Evolutionary conservation across 2,797 vertebrate genomes (phyloP), one percentile per base, ranked within the genome.

Genomic region (Silurus lanzhouensis): DNA sequence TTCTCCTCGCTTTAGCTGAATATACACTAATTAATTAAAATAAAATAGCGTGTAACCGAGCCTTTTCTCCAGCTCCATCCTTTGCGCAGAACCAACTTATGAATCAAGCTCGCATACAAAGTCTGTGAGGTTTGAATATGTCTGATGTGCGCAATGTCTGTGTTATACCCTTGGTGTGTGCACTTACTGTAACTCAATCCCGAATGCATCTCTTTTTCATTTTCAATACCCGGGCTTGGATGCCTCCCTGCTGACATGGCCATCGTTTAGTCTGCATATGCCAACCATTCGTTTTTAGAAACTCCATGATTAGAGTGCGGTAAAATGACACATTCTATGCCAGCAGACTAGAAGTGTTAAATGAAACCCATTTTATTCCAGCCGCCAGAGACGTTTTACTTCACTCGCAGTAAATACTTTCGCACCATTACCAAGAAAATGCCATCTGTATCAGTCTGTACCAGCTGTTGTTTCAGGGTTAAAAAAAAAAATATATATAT

Each of bases 381-480:
- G 44, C 44, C 61, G 27, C n/a, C 1, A 38, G 8, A 84, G 70
- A 58, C 46, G 19, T 67, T 83, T 79, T 79, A 58, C 64, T 20
- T 57, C 46, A 19, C 57, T 66, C 46, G 46, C 25, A 79, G 74
- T 72, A 71, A 83, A 83, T 17, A 83, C 66, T 25, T n/a, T 61
- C 31, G 55, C 55, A 31, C 75, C 48, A 80, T 83, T 80, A 74
- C 57, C 55, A 74, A 27, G 19, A 46, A 74, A 80, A 72, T 83
- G 27, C 67, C 85, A 64, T 72, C 67, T 79, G 82, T 74, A 72
- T 15, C 82, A 27, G 57, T 72, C 75, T 46, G 55, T 55, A 44
- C 22, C 81, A 46, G 63, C 85, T 86, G 85, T 31, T 78, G 81
- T 77, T 83, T 55, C 57, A 19, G 12, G 38, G 63, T 52, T 52